A percentile compares a stretch with the other conserved stretches of the same genome.
phyloP scores from a whole-genome alignment of 2,113 vertebrate genomes.

The Notarius lentiginosus region DNA sequence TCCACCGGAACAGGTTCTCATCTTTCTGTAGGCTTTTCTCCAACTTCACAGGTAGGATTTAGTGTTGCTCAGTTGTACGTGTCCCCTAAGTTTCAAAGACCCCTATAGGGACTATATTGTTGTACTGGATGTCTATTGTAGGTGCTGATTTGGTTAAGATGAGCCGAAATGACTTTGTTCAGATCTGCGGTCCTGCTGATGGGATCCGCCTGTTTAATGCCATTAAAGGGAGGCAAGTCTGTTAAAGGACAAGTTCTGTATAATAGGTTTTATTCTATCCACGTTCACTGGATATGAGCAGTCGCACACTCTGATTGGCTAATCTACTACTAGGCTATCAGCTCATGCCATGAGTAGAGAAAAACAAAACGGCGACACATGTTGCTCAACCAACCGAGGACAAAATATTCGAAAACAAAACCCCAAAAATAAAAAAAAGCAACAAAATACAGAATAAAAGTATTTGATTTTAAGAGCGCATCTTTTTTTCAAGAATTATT shows the following conservation, averaged over 20 bases:
- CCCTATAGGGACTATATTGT: not conserved
- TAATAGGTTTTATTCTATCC: not conserved
- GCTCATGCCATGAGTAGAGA: no score
- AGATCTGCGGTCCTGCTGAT: slow-evolving; percentile 92
- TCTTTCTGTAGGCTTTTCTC: slow-evolving; percentile 89
- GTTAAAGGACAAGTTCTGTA: not conserved
- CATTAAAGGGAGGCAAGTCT: slow-evolving; percentile 87
- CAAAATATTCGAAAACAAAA: no score
- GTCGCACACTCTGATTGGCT: no score
- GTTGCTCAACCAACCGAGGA: no score
- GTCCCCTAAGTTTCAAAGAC: not conserved
- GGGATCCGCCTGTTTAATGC: slow-evolving; percentile 94
- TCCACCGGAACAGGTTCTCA: slow-evolving; percentile 87
- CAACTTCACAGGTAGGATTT: slow-evolving; percentile 84
- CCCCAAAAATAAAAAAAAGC: no score
- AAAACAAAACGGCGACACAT: no score
- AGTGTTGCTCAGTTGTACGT: not conserved
- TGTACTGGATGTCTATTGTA: slow-evolving; percentile 58
- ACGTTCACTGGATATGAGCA: no score
- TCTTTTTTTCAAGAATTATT: no score
- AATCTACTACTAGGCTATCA: no score
- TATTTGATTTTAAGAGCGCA: no score
- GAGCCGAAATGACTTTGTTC: slow-evolving; percentile 89
- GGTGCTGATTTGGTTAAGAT: slow-evolving; percentile 91
- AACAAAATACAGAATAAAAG: no score